Evolutionary conservation across 2,888 invertebrate species (phyloP), one percentile per base, ranked within the genome.

Genomic region (Conchocele bisecta): DNA sequence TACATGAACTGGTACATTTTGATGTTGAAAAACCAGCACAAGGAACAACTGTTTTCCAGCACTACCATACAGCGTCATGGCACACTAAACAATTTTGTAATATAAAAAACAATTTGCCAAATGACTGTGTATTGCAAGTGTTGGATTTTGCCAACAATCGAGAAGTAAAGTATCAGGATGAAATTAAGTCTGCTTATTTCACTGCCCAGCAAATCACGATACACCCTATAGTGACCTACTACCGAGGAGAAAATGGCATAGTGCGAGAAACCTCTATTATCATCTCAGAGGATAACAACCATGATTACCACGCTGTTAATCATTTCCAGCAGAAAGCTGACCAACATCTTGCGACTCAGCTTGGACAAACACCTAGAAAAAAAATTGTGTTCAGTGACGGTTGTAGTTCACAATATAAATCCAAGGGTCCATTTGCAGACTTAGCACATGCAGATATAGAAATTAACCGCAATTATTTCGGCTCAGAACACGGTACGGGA

Each of bases 91-190:
- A 81, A 50, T 79, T 68, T 48, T 9, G 29, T 5, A n/a, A 48
- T 3, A 31, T 74, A 9, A 67, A 71, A 56, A 39, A 28, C 3
- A 58, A 68, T 11, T 22, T 78, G n/a, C 73, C 73, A 22, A 35
- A 39, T 17, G 39, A 44, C 6, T 46, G 26, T 13, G 31, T 60
- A 2, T 51, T 81, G 26, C 61, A 60, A 42, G 69, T 78, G 15
- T 48, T 92, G 96, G 83, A 94, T 94, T 94, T 93, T 93, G 89
- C 93, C 93, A 75, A 81, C 50, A 82, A 79, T 37, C 24, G 76
- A 5, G 42, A 63, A 39, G 33, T 66, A 3, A 35, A 42, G 11
- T 76, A 74, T 39, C 71, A 78, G 51, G 50, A 68, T 42, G 75
- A 78, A 59, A 65, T 65, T 9, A 69, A 75, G 20, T 50, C 44